Evolutionary conservation across 2,113 vertebrate species (phyloP).

Genomic region (Syrrhaptes paradoxus): DNA sequence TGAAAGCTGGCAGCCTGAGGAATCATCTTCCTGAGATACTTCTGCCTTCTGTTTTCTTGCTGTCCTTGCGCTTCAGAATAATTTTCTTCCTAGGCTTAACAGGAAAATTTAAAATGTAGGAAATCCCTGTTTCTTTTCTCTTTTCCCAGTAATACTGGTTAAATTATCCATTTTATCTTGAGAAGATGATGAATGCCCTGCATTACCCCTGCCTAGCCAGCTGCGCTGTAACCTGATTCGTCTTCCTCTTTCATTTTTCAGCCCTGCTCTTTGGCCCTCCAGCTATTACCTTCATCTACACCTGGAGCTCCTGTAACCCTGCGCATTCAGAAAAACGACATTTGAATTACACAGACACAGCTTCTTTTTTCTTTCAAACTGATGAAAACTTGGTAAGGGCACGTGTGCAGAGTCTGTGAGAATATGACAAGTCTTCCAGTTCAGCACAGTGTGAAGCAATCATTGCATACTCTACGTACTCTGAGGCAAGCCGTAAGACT

Average conservation of each 20-base stretch:
- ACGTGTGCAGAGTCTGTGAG: neutral
- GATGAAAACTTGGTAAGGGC: neutral
- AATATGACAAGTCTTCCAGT: neutral
- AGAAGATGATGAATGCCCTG: neutral
- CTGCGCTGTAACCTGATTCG: neutral
- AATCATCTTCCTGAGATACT: neutral
- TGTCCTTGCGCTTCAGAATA: neutral
- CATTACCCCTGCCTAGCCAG: neutral
- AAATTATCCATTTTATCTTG: neutral
- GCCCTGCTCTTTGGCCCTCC: neutral
- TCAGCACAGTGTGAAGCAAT: conserved; percentile 5
- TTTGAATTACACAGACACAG: neutral
- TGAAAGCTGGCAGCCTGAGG: neutral
- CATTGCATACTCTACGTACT: neutral
- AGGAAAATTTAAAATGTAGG: neutral
- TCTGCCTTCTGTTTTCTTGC: neutral
- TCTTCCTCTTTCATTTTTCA: neutral
- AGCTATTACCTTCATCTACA: neutral
- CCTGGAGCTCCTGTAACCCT: neutral
- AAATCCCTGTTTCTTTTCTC: neutral
- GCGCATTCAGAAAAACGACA: neutral
- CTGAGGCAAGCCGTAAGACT: neutral
- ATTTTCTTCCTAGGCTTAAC: neutral
- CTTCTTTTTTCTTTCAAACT: neutral
- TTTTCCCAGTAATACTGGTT: neutral